phyloP scores from a whole-genome alignment of 2,888 invertebrate species.

The Parapristionchus giblindavisi region DNA sequence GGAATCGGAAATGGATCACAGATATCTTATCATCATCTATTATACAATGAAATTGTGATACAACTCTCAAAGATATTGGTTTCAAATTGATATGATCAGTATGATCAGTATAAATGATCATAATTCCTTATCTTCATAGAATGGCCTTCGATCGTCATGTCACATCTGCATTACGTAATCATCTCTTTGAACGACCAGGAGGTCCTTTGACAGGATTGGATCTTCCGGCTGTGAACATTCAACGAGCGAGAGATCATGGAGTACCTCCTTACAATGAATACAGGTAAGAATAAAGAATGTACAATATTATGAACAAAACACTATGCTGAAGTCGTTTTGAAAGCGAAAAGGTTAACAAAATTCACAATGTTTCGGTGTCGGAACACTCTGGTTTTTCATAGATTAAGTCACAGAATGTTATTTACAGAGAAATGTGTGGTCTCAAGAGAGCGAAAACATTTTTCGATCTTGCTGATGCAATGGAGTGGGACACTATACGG shows the following conservation, averaged over 20 bases:
- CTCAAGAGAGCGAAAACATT: slow-evolving; percentile 84
- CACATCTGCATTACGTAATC: slow-evolving; percentile 74
- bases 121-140: background rate
- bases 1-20: background rate
- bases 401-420: no score
- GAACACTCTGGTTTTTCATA: no score
- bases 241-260: slow-evolving; percentile 87
- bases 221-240: slow-evolving; percentile 88
- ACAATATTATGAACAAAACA: no score
- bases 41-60: background rate
- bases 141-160: slow-evolving; percentile 69
- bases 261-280: slow-evolving; percentile 81
- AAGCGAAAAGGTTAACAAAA: no score
- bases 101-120: background rate
- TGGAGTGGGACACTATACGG: slow-evolving; percentile 75
- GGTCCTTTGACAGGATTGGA: slow-evolving; percentile 76
- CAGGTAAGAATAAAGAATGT: no score
- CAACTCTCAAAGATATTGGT: background rate
- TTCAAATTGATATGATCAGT: slow-evolving; percentile 4
- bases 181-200: slow-evolving; percentile 77
- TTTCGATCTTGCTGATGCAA: slow-evolving; percentile 81
- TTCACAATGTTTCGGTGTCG: no score
- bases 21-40: no score
- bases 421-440: slow-evolving; percentile 79
- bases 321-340: no score